Conservation (phyloP, 2,888 invertebrate genomes). For the Cephonodes hylas region DNA sequence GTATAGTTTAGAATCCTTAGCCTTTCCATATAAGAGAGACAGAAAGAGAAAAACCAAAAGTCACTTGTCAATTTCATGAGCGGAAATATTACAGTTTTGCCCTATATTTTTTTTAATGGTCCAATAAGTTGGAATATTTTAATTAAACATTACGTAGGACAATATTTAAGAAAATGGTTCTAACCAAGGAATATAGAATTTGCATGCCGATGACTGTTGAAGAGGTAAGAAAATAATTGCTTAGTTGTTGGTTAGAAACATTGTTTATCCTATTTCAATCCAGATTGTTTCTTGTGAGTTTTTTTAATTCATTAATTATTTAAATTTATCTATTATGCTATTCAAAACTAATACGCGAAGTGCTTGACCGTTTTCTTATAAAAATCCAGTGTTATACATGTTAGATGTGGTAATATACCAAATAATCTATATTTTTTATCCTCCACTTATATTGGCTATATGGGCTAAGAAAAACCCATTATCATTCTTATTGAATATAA, state of each 20-base stretch:
- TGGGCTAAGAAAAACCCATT: no score
- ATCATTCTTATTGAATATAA: no score
- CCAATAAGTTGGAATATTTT: background rate
- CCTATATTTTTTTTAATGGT: background rate
- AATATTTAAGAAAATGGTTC: conserved; percentile 82
- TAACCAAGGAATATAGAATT: conserved; percentile 93
- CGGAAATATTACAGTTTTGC: background rate
- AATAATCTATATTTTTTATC: background rate
- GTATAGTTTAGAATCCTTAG: no score
- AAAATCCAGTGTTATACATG: no score
- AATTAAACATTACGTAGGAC: background rate
- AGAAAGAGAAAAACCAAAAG: no score
- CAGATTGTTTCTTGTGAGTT: background rate
- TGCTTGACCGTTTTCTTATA: no score
- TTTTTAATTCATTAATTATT: no score
- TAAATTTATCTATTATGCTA: no score
- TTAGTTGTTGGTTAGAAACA: background rate
- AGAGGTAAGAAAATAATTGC: conserved; percentile 83
- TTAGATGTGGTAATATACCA: no score
- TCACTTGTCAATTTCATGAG: background rate
- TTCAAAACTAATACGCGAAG: no score
- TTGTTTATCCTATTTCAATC: background rate
- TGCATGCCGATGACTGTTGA: conserved; percentile 96
- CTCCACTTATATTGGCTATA: no score
- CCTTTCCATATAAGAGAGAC: no score